A percentile compares a stretch with the other conserved stretches of the same genome.
Conservation (phyloP, 2,888 invertebrate species). For the Tetanocera ferruginea region DNA sequence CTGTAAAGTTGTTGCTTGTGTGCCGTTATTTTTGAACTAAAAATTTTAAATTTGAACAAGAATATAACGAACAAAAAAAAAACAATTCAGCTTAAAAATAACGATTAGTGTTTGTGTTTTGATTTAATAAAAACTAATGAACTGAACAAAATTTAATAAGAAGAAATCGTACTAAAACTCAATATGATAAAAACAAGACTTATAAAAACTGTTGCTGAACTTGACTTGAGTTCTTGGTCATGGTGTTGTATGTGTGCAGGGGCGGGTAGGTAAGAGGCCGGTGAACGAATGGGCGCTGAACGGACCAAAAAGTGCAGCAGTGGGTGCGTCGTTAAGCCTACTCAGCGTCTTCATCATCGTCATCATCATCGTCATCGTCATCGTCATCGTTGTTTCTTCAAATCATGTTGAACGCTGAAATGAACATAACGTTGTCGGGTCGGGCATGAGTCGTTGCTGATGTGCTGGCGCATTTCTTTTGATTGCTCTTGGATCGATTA, state of each 20-base stretch:
- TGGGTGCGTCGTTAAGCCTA: slow-evolving; percentile 16
- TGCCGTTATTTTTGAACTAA: slow-evolving; percentile 1
- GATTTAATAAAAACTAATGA: background rate
- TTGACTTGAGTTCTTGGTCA: no score
- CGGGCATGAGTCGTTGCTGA: slow-evolving; percentile 3
- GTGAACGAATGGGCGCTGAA: background rate
- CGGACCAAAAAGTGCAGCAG: background rate
- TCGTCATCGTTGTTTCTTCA: background rate
- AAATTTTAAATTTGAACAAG: background rate
- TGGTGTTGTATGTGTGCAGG: no score
- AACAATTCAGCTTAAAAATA: no score
- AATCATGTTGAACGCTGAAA: background rate
- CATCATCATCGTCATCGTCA: background rate
- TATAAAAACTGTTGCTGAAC: background rate
- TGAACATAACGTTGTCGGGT: no score
- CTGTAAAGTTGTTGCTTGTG: background rate
- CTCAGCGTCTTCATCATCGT: background rate
- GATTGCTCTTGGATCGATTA: slow-evolving; percentile 62
- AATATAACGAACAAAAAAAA: background rate
- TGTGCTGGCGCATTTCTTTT: slow-evolving; percentile 55
- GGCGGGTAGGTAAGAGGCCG: no score
- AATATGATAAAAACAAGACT: background rate
- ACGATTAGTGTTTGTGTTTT: background rate
- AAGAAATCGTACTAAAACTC: background rate
- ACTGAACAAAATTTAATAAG: background rate